Evolutionary conservation across 1,140 invertebrate genomes (phyloP).

Genomic region (Drosophila sproati): DNA sequence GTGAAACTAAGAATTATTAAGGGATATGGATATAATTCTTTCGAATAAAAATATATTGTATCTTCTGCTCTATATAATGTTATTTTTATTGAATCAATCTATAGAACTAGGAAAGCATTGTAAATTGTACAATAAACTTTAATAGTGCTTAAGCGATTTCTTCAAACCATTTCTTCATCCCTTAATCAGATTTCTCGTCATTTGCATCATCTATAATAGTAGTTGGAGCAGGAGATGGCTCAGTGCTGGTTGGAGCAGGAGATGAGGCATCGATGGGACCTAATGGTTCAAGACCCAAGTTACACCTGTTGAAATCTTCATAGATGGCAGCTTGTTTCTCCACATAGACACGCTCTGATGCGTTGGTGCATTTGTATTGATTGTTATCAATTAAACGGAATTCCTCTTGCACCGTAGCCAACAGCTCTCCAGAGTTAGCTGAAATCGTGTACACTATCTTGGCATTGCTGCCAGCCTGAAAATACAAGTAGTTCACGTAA

Average conservation of each 20-base stretch:
- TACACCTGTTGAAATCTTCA: constrained; percentile 26
- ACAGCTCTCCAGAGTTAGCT: constrained; percentile 44
- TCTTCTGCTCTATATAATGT: not conserved
- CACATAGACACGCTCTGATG: constrained; percentile 53
- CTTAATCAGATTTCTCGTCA: too few species aligned
- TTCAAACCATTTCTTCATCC: too few species aligned
- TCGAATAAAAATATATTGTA: too few species aligned
- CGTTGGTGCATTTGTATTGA: constrained; percentile 53
- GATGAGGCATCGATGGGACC: too few species aligned
- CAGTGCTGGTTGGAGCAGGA: too few species aligned
- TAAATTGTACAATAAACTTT: not conserved
- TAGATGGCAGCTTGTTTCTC: constrained; percentile 33
- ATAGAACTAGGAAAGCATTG: not conserved
- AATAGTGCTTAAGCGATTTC: too few species aligned
- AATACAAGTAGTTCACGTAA: not conserved
- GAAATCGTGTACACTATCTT: constrained; percentile 66
- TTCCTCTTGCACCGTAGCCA: constrained; percentile 45
- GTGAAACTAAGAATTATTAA: too few species aligned
- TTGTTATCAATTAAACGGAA: constrained; percentile 32
- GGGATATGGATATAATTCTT: too few species aligned
- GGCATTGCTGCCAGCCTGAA: constrained; percentile 46
- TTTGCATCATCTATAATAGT: too few species aligned
- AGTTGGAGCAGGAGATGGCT: too few species aligned
- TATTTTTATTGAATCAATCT: not conserved
- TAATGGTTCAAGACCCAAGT: not conserved